A percentile compares a stretch with the other conserved stretches of the same genome.
These are phyloP conservation scores for Xiphophorus couchianus DNA, from an alignment of 2,113 vertebrate species.

Conservation along the genomic window DNA sequence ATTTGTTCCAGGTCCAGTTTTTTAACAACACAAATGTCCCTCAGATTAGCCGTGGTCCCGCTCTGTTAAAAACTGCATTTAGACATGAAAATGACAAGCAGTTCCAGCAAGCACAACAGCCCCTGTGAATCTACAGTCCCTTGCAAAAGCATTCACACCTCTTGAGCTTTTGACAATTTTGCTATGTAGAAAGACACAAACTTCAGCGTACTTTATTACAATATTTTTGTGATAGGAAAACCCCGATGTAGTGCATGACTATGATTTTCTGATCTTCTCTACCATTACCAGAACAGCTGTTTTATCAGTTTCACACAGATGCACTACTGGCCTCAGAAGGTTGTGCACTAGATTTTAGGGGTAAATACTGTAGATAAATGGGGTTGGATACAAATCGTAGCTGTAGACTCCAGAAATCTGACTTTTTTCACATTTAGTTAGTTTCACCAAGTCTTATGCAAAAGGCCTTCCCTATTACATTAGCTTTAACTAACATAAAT, in stretches of 20 bases:
- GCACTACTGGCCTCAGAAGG: neutral
- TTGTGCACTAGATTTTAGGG: neutral
- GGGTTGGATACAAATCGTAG: no score
- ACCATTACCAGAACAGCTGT: neutral
- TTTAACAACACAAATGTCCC: conserved; percentile 46
- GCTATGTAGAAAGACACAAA: neutral
- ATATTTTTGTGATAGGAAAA: neutral
- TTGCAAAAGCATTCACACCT: neutral
- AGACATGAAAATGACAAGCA: neutral
- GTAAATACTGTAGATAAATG: no score
- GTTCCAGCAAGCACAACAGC: conserved; percentile 4
- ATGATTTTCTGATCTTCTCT: neutral
- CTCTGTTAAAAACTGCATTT: conserved; percentile 8
- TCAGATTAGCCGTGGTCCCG: conserved; percentile 24
- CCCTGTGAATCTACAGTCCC: neutral
- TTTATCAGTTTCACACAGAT: neutral
- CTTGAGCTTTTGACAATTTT: neutral
- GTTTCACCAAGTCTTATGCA: no score
- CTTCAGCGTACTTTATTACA: neutral
- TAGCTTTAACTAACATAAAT: no score
- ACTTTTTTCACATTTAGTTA: no score
- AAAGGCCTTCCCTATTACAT: no score
- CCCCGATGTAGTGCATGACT: neutral
- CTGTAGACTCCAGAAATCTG: no score
- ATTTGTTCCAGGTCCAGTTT: conserved; percentile 47